Base-by-base conservation (phyloP, 2,797 vertebrate species). In the Diglossa cyanea region DNA sequence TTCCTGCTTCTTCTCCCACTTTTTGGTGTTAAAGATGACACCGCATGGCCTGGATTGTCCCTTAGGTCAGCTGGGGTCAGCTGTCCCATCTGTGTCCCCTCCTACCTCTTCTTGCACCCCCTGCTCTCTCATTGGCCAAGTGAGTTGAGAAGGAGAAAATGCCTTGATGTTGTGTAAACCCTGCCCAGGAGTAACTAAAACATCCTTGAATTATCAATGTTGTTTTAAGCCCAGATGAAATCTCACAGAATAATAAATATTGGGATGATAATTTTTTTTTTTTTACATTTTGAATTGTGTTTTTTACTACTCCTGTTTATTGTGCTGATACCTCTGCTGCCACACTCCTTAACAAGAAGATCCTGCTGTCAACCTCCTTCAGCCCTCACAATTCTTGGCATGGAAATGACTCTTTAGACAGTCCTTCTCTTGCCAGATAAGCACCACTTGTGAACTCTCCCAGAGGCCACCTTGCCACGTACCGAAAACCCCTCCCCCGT, bases 121-220 rank as follows among this genome's bases (percentile, higher is more conserved):
- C 19, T 70, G 17, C 4, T 20, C 30, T 9, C 10, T 62, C 1
- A 0, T 6, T 31, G 24, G 6, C 2, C 10, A 39, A 10, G 7
- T 4, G 1, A 35, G 0, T 0, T 45, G n/a, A 82, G 51, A 14
- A 76, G 33, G 3, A 66, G 39, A 45, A 82, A 67, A 67, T 25
- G 7, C 6, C 33, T 68, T 55, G 42, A 35, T 7, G 3, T 2
- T 53, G 5, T 23, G 12, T 33, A 37, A 63, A 37, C 6, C 2
- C 28, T 51, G 13, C n/a, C 57, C 30, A 90, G 47, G 6, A 58
- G 9, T 8, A 82, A 17, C 9, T 23, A 58, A 88, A 81, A 45
- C 10, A 35, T 24, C 54, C n/a, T 57, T 57, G n/a, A 57, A 35
- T 57, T 58, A 58, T 53, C 48, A 62, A 37, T 12, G 12, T 3